These are phyloP conservation scores for Arrhamphus sclerolepis DNA, from an alignment of 2,797 vertebrate species.

Conservation along the genomic window DNA sequence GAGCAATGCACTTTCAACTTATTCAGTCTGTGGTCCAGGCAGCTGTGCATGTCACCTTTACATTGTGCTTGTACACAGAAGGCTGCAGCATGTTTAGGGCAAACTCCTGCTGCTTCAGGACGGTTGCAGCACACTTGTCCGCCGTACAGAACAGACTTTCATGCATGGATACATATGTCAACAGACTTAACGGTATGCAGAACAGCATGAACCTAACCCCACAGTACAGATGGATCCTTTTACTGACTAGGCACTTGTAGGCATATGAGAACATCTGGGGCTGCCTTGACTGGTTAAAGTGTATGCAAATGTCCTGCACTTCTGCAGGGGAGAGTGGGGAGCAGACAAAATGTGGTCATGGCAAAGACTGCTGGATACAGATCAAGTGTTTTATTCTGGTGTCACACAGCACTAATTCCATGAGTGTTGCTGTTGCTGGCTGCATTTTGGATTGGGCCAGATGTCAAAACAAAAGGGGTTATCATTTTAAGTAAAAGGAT, in stretches of 20 bases:
- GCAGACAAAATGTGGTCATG: not conserved
- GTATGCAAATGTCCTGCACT: not conserved
- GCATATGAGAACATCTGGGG: constrained; percentile 2
- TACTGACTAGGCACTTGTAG: not conserved
- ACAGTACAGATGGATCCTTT: constrained; percentile 23
- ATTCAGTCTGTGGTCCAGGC: not conserved
- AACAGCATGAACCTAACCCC: constrained; percentile 18
- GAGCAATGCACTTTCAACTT: not conserved
- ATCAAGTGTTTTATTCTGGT: constrained; percentile 27
- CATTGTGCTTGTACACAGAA: constrained; percentile 10
- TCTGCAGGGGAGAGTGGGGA: constrained; percentile 2
- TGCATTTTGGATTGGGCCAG: constrained; percentile 10
- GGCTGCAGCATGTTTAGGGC: constrained; percentile 18
- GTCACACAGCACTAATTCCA: constrained; percentile 3
- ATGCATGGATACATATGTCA: constrained; percentile 21
- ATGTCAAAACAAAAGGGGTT: constrained; percentile 16
- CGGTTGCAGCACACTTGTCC: not conserved
- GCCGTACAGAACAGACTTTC: constrained; percentile 5
- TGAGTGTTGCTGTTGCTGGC: constrained; percentile 29
- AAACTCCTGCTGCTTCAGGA: constrained; percentile 9
- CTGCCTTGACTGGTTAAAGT: constrained; percentile 20
- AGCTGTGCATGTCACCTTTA: constrained; percentile 19
- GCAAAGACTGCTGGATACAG: constrained; percentile 1
- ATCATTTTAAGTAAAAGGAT: constrained; percentile 45
- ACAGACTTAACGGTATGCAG: constrained; percentile 9